phyloP scores from a whole-genome alignment of 2,888 invertebrate species.

The Melinaea marsaeus region DNA sequence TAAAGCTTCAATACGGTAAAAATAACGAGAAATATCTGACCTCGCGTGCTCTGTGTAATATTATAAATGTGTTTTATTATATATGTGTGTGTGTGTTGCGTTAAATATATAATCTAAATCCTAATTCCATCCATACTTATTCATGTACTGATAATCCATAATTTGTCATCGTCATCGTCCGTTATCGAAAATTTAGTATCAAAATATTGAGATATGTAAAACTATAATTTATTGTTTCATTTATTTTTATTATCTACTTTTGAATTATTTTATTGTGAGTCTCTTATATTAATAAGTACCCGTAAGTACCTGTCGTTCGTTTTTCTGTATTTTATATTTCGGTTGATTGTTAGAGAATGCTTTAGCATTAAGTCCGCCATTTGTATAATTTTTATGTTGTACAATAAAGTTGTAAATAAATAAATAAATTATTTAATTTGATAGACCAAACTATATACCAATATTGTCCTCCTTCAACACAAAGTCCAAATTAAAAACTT shows the following conservation, averaged over 20 bases:
- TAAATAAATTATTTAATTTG: background rate
- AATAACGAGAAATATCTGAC: too few species aligned
- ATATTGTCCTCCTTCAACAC: conserved; percentile 2
- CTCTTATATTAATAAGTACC: background rate
- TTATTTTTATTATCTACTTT: background rate
- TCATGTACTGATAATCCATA: conserved; percentile 6
- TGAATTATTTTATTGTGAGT: background rate
- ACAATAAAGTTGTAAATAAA: too few species aligned
- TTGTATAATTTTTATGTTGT: too few species aligned
- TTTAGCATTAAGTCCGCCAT: too few species aligned
- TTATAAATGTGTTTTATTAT: background rate
- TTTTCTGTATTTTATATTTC: too few species aligned
- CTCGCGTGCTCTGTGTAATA: too few species aligned
- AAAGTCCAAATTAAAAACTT: conserved; percentile 37
- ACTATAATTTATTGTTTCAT: background rate
- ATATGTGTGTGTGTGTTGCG: background rate
- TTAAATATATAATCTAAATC: background rate
- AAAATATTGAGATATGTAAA: background rate
- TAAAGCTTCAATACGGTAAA: too few species aligned
- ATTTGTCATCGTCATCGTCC: conserved; percentile 18
- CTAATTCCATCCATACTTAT: background rate
- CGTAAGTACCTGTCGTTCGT: too few species aligned
- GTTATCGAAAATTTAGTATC: background rate
- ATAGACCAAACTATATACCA: background rate
- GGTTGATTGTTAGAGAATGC: too few species aligned